Evolutionary conservation across 2,797 vertebrate genomes (phyloP).

Genomic region (Pitangus sulphuratus): DNA sequence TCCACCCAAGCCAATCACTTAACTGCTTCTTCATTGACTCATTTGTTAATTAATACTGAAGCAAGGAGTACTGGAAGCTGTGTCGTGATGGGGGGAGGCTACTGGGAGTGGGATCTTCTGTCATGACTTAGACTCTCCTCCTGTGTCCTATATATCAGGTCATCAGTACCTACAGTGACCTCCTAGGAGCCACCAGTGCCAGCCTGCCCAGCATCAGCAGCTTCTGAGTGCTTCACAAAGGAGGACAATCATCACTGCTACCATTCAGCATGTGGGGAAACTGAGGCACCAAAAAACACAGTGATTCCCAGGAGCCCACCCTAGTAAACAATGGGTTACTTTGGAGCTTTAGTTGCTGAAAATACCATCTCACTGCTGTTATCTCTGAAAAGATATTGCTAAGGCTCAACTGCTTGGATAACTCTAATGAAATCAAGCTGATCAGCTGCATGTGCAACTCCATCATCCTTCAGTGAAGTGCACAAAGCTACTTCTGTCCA

Average conservation of each 20-base stretch:
- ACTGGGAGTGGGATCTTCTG: not conserved
- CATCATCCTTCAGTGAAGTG: not conserved
- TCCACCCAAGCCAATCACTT: not conserved
- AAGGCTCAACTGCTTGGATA: not conserved
- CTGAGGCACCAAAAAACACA: not conserved
- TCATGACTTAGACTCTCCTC: not conserved
- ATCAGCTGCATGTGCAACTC: not conserved
- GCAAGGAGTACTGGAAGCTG: not conserved
- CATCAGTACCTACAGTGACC: rapidly evolving
- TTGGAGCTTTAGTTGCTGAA: not conserved
- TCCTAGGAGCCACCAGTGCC: not conserved
- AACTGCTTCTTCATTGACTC: conserved; percentile 30
- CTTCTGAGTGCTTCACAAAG: not conserved
- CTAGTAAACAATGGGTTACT: not conserved
- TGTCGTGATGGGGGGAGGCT: not conserved
- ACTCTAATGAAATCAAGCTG: not conserved
- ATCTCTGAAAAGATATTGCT: not conserved
- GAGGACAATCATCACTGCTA: not conserved
- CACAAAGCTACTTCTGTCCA: not conserved
- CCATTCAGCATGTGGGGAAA: not conserved
- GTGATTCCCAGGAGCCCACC: rapidly evolving
- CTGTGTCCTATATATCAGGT: rapidly evolving
- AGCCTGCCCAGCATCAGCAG: not conserved
- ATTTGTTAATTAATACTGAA: conserved; percentile 68
- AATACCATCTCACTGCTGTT: not conserved